phyloP scores from a whole-genome alignment of 2,797 vertebrate genomes.

The Tapera naevia region DNA sequence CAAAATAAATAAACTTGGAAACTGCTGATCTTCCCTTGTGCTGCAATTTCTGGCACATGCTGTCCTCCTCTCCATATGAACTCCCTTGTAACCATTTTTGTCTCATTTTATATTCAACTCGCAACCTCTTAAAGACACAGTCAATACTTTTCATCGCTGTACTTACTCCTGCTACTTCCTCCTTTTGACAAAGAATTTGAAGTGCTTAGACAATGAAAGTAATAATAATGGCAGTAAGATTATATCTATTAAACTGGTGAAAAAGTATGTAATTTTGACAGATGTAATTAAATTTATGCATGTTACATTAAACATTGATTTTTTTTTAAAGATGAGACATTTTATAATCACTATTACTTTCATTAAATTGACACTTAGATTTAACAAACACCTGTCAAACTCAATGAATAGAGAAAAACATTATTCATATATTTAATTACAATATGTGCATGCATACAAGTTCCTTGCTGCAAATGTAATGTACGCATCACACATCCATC shows the following conservation, averaged over 20 bases:
- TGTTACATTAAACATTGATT: not conserved
- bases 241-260: not conserved
- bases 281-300: not conserved
- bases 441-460: not conserved
- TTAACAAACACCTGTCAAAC: not conserved
- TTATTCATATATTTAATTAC: not conserved
- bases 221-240: not conserved
- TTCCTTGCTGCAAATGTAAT: not conserved
- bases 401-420: not conserved
- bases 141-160: not conserved
- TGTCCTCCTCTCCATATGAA: not conserved
- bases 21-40: not conserved
- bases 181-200: not conserved
- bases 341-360: conserved; percentile 10
- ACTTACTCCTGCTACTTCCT: not conserved
- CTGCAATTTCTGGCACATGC: not conserved
- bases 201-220: not conserved
- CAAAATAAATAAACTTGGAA: not conserved
- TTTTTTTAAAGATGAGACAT: not conserved
- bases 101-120: not conserved
- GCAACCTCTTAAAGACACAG: not conserved
- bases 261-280: not conserved
- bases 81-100: not conserved
- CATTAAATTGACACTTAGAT: not conserved
- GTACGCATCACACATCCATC: not conserved